These are phyloP conservation scores for Hypotaenidia philippensis DNA, from an alignment of 2,797 vertebrate species.

Conservation along the genomic window DNA sequence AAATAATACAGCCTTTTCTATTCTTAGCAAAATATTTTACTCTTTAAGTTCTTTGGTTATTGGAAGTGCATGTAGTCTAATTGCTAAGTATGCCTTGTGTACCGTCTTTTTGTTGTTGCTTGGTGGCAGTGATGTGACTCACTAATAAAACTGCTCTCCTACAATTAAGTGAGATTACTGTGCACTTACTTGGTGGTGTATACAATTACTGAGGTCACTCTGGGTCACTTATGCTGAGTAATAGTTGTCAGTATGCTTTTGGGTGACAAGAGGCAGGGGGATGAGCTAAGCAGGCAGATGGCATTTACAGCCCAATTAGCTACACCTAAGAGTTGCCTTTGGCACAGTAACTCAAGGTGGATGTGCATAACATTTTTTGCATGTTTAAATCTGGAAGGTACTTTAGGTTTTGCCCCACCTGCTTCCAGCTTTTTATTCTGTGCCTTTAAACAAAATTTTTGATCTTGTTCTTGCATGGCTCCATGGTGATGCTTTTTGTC, in stretches of 20 bases:
- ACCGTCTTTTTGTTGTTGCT: not conserved
- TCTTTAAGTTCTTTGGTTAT: not conserved
- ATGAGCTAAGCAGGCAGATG: too few relatives aligned
- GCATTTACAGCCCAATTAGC: not conserved
- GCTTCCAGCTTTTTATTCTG: not conserved
- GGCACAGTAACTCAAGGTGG: fast-evolving
- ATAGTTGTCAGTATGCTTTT: not conserved
- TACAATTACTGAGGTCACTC: not conserved
- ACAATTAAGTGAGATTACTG: not conserved
- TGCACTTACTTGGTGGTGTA: not conserved
- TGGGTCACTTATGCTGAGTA: not conserved
- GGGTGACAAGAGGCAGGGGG: not conserved
- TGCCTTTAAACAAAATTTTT: not conserved
- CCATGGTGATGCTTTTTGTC: not conserved
- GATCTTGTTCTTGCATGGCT: not conserved
- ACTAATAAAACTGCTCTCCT: not conserved
- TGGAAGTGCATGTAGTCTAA: not conserved
- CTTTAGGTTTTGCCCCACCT: not conserved
- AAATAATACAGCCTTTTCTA: not conserved
- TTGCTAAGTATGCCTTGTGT: not conserved
- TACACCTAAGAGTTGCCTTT: not conserved
- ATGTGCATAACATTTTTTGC: not conserved
- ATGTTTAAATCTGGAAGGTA: not conserved
- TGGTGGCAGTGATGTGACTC: not conserved
- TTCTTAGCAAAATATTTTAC: not conserved